These are phyloP conservation scores for Sebastiscus tertius DNA, from an alignment of 2,797 vertebrate genomes.

Conservation along the genomic window DNA sequence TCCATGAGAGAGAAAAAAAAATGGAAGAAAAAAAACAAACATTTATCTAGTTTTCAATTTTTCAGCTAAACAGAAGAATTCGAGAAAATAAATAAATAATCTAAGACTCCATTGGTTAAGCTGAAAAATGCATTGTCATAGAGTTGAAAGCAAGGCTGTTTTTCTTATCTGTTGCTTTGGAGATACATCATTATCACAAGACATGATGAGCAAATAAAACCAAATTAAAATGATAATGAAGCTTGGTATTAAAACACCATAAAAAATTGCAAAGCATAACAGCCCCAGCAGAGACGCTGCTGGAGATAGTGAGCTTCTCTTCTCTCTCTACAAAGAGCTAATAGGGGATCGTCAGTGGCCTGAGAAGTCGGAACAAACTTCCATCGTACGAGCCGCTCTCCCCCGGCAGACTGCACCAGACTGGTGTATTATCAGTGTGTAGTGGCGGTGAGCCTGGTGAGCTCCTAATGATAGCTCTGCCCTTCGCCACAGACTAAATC, in stretches of 20 bases:
- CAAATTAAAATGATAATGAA: background rate
- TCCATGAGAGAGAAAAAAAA: too few relatives aligned
- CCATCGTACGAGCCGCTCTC: background rate
- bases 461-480: conserved; percentile 80
- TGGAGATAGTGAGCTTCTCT: background rate
- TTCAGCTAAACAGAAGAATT: background rate
- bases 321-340: background rate
- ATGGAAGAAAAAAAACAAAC: background rate
- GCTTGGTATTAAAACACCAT: background rate
- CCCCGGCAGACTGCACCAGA: conserved; percentile 29
- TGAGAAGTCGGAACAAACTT: conserved; percentile 14
- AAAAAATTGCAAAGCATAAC: background rate
- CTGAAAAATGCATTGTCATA: background rate
- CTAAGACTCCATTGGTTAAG: background rate
- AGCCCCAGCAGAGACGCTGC: background rate
- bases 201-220: background rate
- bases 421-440: conserved; percentile 47
- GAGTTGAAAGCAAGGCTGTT: background rate
- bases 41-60: background rate
- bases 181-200: background rate
- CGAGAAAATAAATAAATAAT: background rate
- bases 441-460: conserved; percentile 66
- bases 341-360: background rate
- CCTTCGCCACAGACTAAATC: conserved; percentile 76
- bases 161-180: background rate